phyloP scores from a whole-genome alignment of 1,140 invertebrate species.

The Drosophila subobscura region DNA sequence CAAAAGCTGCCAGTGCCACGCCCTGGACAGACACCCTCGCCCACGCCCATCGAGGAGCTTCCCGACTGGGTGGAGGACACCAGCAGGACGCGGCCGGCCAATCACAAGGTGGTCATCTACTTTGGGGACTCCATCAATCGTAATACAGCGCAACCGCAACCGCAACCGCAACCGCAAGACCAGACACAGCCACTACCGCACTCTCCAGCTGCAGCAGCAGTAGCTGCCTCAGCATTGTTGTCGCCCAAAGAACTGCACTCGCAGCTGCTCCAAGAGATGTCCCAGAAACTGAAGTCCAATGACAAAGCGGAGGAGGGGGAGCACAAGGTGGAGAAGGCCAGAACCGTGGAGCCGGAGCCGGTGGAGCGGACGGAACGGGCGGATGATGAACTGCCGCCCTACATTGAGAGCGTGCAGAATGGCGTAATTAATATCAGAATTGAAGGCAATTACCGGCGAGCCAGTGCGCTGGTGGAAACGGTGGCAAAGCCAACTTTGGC shows the following conservation, averaged over 20 bases:
- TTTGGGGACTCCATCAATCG: slow-evolving; percentile 87
- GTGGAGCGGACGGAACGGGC: slow-evolving; percentile 10
- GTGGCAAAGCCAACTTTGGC: slow-evolving; percentile 76
- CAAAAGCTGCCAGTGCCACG: slow-evolving; percentile 54
- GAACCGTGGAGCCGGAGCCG: background rate
- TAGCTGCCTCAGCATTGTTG: no score
- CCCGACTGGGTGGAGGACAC: slow-evolving; percentile 55
- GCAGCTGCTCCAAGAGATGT: slow-evolving; percentile 72
- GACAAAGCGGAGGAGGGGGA: slow-evolving; percentile 20
- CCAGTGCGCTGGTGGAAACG: slow-evolving; percentile 86
- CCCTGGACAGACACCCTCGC: slow-evolving; percentile 65
- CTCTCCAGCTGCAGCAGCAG: background rate
- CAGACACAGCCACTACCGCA: slow-evolving; percentile 3
- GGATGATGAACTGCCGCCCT: slow-evolving; percentile 85
- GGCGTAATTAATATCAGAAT: slow-evolving; percentile 87
- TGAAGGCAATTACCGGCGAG: slow-evolving; percentile 87
- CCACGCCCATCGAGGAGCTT: slow-evolving; percentile 73
- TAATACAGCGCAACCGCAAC: slow-evolving; percentile 10
- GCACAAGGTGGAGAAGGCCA: background rate
- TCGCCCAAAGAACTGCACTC: slow-evolving; percentile 60
- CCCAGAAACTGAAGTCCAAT: slow-evolving; percentile 61
- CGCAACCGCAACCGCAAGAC: background rate
- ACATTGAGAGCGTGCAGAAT: slow-evolving; percentile 84
- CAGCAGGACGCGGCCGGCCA: slow-evolving; percentile 38
- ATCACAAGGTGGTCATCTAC: slow-evolving; percentile 88